Evolutionary conservation across 2,113 vertebrate genomes (phyloP).

Genomic region (Antennarius striatus): DNA sequence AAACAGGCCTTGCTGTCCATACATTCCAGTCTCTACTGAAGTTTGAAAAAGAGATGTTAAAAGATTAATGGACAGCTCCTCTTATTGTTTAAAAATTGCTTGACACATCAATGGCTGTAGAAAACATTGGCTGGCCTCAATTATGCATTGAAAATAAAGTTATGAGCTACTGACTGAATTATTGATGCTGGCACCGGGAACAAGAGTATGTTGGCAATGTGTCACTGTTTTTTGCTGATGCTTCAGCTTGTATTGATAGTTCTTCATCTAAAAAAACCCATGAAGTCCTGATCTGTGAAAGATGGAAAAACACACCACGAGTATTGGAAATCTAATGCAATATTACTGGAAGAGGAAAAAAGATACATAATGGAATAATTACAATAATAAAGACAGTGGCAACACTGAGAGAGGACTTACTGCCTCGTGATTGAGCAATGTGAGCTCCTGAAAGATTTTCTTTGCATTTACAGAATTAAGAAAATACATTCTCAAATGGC

Average conservation of each 20-base stretch:
- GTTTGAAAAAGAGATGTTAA: slow-evolving; percentile 56
- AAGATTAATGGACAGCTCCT: slow-evolving; percentile 67
- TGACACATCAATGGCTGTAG: slow-evolving; percentile 63
- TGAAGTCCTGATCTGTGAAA: slow-evolving; percentile 76
- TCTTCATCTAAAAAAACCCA: slow-evolving; percentile 74
- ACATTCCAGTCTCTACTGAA: slow-evolving; percentile 28
- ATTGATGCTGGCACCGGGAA: slow-evolving; percentile 77
- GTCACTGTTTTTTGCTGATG: slow-evolving; percentile 70
- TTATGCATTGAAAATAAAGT: slow-evolving; percentile 79
- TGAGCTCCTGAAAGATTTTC: neutral
- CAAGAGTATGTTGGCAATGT: slow-evolving; percentile 70
- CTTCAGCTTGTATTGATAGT: slow-evolving; percentile 76
- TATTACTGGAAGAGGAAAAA: slow-evolving; percentile 69
- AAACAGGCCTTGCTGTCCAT: slow-evolving; percentile 8
- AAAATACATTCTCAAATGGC: neutral
- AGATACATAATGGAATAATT: slow-evolving; percentile 58
- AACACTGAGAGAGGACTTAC: neutral
- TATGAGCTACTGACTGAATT: slow-evolving; percentile 76
- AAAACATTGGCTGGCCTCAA: slow-evolving; percentile 72
- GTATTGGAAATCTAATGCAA: slow-evolving; percentile 74
- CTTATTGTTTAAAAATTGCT: slow-evolving; percentile 74
- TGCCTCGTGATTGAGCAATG: slow-evolving; percentile 5
- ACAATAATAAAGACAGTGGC: slow-evolving; percentile 19
- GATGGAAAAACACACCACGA: slow-evolving; percentile 70
- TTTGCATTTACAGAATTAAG: neutral